These are phyloP conservation scores for Pteronura brasiliensis DNA, from an alignment of 2,113 vertebrate genomes.

Conservation along the genomic window DNA sequence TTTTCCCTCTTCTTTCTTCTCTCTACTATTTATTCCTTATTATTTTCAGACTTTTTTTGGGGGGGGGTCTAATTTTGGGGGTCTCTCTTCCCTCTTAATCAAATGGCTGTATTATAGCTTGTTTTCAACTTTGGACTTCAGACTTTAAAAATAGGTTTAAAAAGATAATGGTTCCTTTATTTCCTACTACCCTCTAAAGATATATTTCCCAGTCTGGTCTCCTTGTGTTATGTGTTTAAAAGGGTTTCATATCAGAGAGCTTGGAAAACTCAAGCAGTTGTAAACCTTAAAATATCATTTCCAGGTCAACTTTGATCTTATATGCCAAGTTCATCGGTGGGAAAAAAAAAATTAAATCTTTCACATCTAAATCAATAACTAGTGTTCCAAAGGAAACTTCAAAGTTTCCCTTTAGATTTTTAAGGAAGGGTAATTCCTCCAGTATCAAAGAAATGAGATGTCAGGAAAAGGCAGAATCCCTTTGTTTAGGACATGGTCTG, in stretches of 20 bases:
- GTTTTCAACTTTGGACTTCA: slow-evolving; percentile 52
- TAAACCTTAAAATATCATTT: slow-evolving; percentile 53
- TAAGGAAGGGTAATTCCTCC: slow-evolving; percentile 46
- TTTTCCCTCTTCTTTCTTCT: background rate
- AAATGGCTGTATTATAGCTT: background rate
- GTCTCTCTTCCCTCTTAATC: slow-evolving; percentile 4
- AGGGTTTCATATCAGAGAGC: slow-evolving; percentile 42
- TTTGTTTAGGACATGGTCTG: slow-evolving; percentile 49
- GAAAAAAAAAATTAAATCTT: slow-evolving; percentile 39
- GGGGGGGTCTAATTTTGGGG: background rate
- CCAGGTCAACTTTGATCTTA: slow-evolving; percentile 67
- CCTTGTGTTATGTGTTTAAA: slow-evolving; percentile 29
- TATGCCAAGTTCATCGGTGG: slow-evolving; percentile 34
- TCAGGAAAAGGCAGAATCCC: slow-evolving; percentile 23
- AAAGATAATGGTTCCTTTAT: slow-evolving; percentile 52
- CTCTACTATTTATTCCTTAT: background rate
- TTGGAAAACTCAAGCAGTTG: slow-evolving; percentile 33
- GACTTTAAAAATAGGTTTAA: slow-evolving; percentile 47
- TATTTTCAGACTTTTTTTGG: background rate
- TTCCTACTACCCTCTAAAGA: slow-evolving; percentile 31
- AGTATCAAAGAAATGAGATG: slow-evolving; percentile 51
- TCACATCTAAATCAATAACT: slow-evolving; percentile 57
- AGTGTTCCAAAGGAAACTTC: slow-evolving; percentile 54
- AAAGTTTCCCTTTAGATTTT: slow-evolving; percentile 55
- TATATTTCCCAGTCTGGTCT: slow-evolving; percentile 8